Evolutionary conservation across 92 coral and sea anemone genomes (phyloP).

Genomic region (Micromussa lordhowensis): DNA sequence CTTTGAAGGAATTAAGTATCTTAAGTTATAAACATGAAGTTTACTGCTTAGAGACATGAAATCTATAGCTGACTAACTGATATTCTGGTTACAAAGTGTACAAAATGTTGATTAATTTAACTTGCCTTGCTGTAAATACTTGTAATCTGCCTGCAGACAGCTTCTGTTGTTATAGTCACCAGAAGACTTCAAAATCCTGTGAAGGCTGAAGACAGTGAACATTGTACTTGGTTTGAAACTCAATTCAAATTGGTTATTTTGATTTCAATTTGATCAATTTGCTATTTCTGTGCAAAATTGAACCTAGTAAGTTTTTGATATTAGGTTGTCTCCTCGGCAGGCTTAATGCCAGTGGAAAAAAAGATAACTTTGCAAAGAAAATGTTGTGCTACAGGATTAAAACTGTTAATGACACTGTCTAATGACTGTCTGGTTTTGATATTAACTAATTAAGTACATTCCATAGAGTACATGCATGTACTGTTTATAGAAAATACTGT

Average conservation of each 20-base stretch:
- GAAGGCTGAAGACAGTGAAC: too few species aligned
- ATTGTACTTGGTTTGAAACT: too few species aligned
- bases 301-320: background rate
- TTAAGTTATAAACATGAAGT: too few species aligned
- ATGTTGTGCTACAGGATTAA: background rate
- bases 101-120: background rate
- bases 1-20: too few species aligned
- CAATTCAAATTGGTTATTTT: too few species aligned
- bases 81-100: background rate
- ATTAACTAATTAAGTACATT: background rate
- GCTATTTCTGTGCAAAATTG: background rate
- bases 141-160: background rate
- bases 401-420: background rate
- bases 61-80: too few species aligned
- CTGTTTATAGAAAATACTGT: background rate
- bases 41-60: too few species aligned
- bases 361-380: background rate
- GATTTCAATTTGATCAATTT: too few species aligned
- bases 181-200: too few species aligned
- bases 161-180: too few species aligned
- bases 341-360: background rate
- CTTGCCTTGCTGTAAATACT: background rate
- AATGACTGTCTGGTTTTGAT: background rate
- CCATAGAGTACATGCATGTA: background rate
- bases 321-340: background rate